Base-by-base conservation (phyloP, 2,113 vertebrate species). In the Phoxinus phoxinus region DNA sequence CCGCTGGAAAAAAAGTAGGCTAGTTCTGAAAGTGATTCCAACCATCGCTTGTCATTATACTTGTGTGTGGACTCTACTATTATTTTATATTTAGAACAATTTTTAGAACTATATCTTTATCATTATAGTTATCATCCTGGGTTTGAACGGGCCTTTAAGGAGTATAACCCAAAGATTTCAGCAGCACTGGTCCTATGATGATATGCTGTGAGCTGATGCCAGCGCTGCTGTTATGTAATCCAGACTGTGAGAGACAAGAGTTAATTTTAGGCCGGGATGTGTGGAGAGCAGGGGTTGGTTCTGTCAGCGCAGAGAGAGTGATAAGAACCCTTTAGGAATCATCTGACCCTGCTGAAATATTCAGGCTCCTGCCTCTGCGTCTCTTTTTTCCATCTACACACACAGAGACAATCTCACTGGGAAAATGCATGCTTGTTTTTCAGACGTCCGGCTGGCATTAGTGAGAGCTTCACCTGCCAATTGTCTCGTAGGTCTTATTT, bases 321-420 rank as follows among this genome's bases (percentile, higher is more conserved):
- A 76, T 63, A 81, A 89, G 78, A 79, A 56, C 79, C n/a, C 37
- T 32, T 84, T 51, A 86, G 35, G 61, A 48, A 76, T 84, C 79
- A 83, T 75, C 73, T 83, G 83, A 69, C 80, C 32, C 79, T 83
- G 59, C 41, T 85, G 72, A 83, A 78, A 80, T 84, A 41, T 84
- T 19, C 59, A 84, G 35, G 44, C 25, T 75, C 25, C 46, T 44
- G 32, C 13, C 25, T 75, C 30, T 23, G 23, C 19, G 3, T 32
- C 32, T 30, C 32, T 59, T 58, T 84, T 15, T 78, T 71, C 74
- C 65, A 23, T 3, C n/a, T 6, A 23, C 65, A 10, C 32, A 21
- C 17, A 37, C 65, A 69, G 5, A 27, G 5, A 30, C 27, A 32
- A 8, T 67, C 27, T 32, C 27, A 15, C 63, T 67, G 59, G 63